Base-by-base conservation (phyloP, 2,113 vertebrate species). In the Microtus ochrogaster region DNA sequence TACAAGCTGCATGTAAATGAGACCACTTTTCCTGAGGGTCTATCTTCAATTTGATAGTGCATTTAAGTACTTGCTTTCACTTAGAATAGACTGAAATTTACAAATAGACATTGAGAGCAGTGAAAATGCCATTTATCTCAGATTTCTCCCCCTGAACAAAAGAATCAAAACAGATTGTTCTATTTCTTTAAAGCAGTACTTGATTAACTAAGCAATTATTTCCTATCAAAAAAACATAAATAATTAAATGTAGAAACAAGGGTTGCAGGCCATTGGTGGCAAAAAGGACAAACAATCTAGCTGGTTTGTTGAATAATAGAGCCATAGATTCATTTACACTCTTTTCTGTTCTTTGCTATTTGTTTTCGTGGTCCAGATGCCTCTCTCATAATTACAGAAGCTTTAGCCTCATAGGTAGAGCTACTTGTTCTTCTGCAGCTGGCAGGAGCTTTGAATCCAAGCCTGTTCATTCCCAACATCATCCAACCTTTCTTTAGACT, bases 1-100 rank as follows among this genome's bases (percentile, higher is more conserved):
- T 96, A 94, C 95, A 96, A 47, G 73, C 73, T 95, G 90, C 95
- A 97, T 98, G 97, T 86, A 97, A 98, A 98, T 97, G 92, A 97
- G 95, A 84, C 78, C 85, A 77, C 90, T 97, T 97, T 97, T 97
- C 97, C 97, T 97, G 88, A 96, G 95, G 97, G 90, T 87, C 91
- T 96, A 41, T 91, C 96, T 96, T 96, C 97, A 93, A 97, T 96
- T 95, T 96, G 92, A 94, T 96, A 93, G 95, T 89, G 90, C 93
- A 91, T 84, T 97, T 97, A 96, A 97, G 96, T 96, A 90, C 95
- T 96, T 97, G 92, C 95, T 97, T 97, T 97, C 97, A 94, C 92
- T 97, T 96, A 87, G 88, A 94, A 97, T 91, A 96, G 94, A 89
- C 85, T 94, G 89, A 97, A 97, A 96, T 90, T 97, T 72, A 97